Evolutionary conservation across 1,140 invertebrate genomes (phyloP).

Genomic region (Pachyrhynchus sulphureomaculatus): DNA sequence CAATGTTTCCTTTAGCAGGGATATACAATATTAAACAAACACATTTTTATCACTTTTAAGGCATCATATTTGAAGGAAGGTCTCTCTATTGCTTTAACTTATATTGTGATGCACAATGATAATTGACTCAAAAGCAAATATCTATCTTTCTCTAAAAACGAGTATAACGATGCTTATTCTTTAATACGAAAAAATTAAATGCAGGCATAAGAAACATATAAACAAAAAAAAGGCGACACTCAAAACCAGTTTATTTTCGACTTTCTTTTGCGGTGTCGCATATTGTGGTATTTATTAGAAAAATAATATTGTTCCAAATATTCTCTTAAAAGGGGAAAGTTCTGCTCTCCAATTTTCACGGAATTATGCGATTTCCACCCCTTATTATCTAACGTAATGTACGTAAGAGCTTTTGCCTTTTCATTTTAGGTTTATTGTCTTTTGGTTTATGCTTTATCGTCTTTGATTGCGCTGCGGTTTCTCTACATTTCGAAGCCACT

Average conservation of each 20-base stretch:
- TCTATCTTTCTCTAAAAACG: too few relatives aligned
- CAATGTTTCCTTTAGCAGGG: too few relatives aligned
- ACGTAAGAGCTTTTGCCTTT: conserved; percentile 23
- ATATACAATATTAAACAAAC: too few relatives aligned
- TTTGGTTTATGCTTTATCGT: conserved; percentile 17
- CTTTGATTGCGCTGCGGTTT: conserved; percentile 12
- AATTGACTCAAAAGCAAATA: too few relatives aligned
- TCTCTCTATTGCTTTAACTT: not conserved
- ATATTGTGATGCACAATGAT: too few relatives aligned
- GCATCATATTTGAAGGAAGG: too few relatives aligned
- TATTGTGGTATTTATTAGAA: not conserved
- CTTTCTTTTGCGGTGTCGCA: not conserved
- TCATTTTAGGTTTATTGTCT: conserved; percentile 17
- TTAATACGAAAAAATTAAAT: too few relatives aligned
- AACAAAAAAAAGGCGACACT: too few relatives aligned
- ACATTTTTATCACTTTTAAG: too few relatives aligned
- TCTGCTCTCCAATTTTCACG: conserved; percentile 11
- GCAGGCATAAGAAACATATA: too few relatives aligned
- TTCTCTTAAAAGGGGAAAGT: not conserved
- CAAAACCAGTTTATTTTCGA: too few relatives aligned
- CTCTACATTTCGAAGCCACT: conserved; percentile 11
- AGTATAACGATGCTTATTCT: too few relatives aligned
- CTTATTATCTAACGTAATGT: conserved; percentile 22
- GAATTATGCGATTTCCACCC: conserved; percentile 17
- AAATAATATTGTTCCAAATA: conserved; percentile 4